phyloP scores from a whole-genome alignment of 2,888 invertebrate species.

The Keiferia lycopersicella region DNA sequence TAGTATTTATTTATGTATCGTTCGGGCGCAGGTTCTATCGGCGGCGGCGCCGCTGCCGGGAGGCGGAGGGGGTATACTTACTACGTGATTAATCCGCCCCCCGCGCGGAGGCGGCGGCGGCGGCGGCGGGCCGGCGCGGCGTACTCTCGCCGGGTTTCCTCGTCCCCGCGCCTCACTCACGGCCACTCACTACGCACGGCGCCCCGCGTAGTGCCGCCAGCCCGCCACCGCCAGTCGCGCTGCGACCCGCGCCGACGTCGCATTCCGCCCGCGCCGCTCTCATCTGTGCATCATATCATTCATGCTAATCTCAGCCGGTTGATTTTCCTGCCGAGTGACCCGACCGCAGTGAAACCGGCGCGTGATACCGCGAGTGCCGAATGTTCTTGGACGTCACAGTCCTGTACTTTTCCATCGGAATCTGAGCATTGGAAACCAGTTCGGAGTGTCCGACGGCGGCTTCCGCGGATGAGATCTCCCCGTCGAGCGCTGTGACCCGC shows the following conservation, averaged over 20 bases:
- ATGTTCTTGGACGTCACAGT: constrained; percentile 69
- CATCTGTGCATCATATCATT: constrained; percentile 64
- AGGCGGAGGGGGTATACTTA: constrained; percentile 74
- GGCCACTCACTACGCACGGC: constrained; percentile 80
- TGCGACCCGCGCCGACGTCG: constrained; percentile 76
- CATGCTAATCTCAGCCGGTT: constrained; percentile 75
- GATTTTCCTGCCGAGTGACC: constrained; percentile 73
- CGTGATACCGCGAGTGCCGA: constrained; percentile 73
- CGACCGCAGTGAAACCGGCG: constrained; percentile 65
- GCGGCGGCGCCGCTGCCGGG: constrained; percentile 50
- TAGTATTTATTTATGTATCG: constrained; percentile 79
- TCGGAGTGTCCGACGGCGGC: constrained; percentile 62
- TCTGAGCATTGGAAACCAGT: constrained; percentile 67
- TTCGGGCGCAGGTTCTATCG: constrained; percentile 73
- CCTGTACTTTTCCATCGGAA: constrained; percentile 73
- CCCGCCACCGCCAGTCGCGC: constrained; percentile 66
- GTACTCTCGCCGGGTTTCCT: constrained; percentile 81
- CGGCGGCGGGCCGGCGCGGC: constrained; percentile 60
- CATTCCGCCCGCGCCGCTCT: constrained; percentile 48
- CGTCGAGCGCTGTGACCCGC: constrained; percentile 63
- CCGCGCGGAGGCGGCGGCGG: constrained; percentile 50
- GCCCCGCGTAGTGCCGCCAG: constrained; percentile 71
- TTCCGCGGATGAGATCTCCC: constrained; percentile 69
- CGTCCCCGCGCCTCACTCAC: constrained; percentile 82
- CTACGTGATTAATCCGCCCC: constrained; percentile 79